Evolutionary conservation across 2,888 invertebrate genomes (phyloP).

Genomic region (Pseudanteris insignis): DNA sequence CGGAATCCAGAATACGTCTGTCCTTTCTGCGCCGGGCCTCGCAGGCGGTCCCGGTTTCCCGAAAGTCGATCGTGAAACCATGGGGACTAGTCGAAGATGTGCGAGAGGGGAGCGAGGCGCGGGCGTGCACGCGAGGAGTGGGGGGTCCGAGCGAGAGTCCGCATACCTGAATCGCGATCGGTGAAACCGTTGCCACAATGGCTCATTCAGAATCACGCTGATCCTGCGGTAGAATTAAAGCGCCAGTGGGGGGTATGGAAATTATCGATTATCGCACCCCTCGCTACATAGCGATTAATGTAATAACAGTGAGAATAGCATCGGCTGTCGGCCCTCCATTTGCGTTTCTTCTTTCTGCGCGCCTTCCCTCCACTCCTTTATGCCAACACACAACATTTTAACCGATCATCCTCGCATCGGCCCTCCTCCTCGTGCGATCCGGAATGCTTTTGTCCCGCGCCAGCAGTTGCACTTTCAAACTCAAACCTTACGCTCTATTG

Average conservation of each 20-base stretch:
- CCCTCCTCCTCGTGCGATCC: neutral
- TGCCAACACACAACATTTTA: conserved; percentile 7
- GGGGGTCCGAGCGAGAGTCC: conserved; percentile 7
- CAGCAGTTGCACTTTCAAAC: neutral
- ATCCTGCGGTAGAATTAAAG: conserved; percentile 17
- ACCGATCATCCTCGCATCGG: conserved; percentile 1
- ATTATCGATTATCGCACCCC: conserved; percentile 30
- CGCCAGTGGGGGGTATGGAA: conserved; percentile 18
- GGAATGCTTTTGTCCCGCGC: conserved; percentile 4
- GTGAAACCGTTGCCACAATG: conserved; percentile 17
- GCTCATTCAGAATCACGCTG: conserved; percentile 17
- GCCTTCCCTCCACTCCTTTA: conserved; percentile 5
- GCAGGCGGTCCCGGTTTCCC: conserved; percentile 29
- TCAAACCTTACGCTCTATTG: no score
- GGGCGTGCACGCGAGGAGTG: conserved; percentile 2
- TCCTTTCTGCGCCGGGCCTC: conserved; percentile 17
- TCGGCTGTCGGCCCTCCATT: conserved; percentile 10
- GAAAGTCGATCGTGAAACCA: conserved; percentile 36
- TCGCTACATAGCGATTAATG: conserved; percentile 17
- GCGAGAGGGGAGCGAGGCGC: neutral
- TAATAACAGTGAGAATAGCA: conserved; percentile 26
- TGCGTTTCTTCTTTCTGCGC: conserved; percentile 17
- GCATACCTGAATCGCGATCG: conserved; percentile 42
- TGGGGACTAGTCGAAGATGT: no score
- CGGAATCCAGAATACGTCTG: conserved; percentile 28